Evolutionary conservation across 2,888 invertebrate species (phyloP).

Genomic region (Ctenicera cuprea): DNA sequence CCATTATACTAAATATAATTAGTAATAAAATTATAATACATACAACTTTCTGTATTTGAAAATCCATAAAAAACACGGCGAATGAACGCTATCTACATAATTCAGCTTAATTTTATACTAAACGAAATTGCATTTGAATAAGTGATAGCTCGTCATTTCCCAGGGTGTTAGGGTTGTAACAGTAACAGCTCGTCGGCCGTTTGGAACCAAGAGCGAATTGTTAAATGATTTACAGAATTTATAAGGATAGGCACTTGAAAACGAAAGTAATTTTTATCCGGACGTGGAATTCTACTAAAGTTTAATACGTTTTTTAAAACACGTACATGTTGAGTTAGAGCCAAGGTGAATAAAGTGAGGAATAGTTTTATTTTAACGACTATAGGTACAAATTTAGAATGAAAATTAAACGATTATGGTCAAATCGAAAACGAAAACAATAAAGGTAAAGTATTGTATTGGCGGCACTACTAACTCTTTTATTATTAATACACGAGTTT

Average conservation of each 20-base stretch:
- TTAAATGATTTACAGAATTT: slow-evolving; percentile 47
- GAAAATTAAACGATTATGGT: too few relatives aligned
- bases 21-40: neutral
- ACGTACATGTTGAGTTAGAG: too few relatives aligned
- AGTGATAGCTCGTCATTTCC: slow-evolving; percentile 65
- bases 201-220: slow-evolving; percentile 37
- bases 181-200: slow-evolving; percentile 38
- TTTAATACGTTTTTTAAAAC: neutral
- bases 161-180: slow-evolving; percentile 59
- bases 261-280: slow-evolving; percentile 20
- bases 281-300: neutral
- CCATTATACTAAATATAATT: too few relatives aligned
- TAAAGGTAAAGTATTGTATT: too few relatives aligned
- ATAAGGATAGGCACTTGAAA: slow-evolving; percentile 22
- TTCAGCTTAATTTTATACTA: slow-evolving; percentile 68
- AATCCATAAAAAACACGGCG: slow-evolving; percentile 12
- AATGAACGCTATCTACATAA: slow-evolving; percentile 62
- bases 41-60: neutral
- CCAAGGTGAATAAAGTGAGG: neutral
- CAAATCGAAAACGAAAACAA: too few relatives aligned
- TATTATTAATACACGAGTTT: too few relatives aligned
- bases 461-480: too few relatives aligned
- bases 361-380: neutral
- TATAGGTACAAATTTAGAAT: neutral
- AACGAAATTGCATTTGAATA: slow-evolving; percentile 69